These are phyloP conservation scores for Dascillus cervinus DNA, from an alignment of 2,888 invertebrate species.

Conservation along the genomic window DNA sequence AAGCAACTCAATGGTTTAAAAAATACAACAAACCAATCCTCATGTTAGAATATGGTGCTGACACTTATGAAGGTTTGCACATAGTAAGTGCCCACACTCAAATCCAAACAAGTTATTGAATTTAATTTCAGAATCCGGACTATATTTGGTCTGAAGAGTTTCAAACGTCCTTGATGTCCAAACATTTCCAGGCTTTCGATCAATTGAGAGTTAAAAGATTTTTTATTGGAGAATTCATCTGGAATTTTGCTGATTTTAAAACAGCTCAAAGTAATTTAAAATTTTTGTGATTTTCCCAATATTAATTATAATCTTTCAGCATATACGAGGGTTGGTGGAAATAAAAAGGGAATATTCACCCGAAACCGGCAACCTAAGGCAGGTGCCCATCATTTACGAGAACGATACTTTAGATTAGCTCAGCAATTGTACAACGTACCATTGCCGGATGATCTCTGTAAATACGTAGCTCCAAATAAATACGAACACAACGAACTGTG, in stretches of 20 bases:
- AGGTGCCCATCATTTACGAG: slow-evolving; percentile 72
- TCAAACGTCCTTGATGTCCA: slow-evolving; percentile 72
- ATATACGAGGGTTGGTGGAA: slow-evolving; percentile 75
- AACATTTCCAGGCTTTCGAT: slow-evolving; percentile 91
- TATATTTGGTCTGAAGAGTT: slow-evolving; percentile 95
- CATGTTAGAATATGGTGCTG: slow-evolving; percentile 94
- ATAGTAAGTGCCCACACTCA: too few relatives aligned
- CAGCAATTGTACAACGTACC: slow-evolving; percentile 51
- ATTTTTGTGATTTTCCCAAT: too few relatives aligned
- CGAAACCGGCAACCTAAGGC: slow-evolving; percentile 86
- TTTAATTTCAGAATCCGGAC: slow-evolving; percentile 54
- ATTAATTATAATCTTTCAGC: slow-evolving; percentile 44
- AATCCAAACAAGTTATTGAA: too few relatives aligned
- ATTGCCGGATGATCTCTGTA: slow-evolving; percentile 49
- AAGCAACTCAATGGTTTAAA: slow-evolving; percentile 72
- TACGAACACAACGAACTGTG: slow-evolving; percentile 10
- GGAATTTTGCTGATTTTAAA: slow-evolving; percentile 99
- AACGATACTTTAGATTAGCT: slow-evolving; percentile 66
- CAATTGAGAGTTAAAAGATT: slow-evolving; percentile 61
- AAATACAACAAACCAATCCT: slow-evolving; percentile 82
- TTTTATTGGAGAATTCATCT: slow-evolving; percentile 94
- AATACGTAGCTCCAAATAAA: slow-evolving; percentile 40
- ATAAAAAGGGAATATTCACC: slow-evolving; percentile 89
- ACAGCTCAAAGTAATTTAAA: slow-evolving; percentile 89
- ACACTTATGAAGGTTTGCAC: slow-evolving; percentile 88